Conservation (phyloP, 2,888 invertebrate genomes). For the Macrosoma leucophasiata region DNA sequence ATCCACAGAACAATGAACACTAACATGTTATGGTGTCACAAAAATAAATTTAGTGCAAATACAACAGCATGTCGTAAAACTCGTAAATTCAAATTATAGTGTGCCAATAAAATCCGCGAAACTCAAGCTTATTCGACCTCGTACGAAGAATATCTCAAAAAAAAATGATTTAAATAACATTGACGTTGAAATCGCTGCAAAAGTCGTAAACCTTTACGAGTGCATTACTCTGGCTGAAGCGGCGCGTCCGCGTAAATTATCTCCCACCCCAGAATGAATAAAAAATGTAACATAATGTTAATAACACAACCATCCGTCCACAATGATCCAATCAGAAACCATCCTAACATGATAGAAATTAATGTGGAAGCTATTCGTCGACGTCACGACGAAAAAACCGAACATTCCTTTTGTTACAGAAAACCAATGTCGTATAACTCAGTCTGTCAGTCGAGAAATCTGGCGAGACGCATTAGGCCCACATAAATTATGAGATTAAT, state of each 20-base stretch:
- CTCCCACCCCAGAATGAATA: constrained; percentile 20
- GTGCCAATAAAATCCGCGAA: constrained; percentile 45
- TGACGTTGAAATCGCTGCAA: constrained; percentile 50
- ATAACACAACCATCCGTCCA: constrained; percentile 23
- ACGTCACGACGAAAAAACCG: no score
- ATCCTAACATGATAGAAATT: constrained; percentile 23
- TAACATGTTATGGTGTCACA: constrained; percentile 21
- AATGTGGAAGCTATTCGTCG: no score
- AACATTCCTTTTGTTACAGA: constrained; percentile 43
- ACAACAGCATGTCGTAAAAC: constrained; percentile 43
- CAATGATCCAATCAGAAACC: constrained; percentile 24
- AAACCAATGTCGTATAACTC: constrained; percentile 57
- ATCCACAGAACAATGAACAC: constrained; percentile 11
- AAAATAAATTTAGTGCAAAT: constrained; percentile 33
- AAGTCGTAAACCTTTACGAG: constrained; percentile 70
- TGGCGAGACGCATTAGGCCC: constrained; percentile 58
- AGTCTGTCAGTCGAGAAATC: constrained; percentile 58
- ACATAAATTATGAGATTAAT: constrained; percentile 74
- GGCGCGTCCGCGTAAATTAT: constrained; percentile 52
- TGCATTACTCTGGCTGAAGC: constrained; percentile 63
- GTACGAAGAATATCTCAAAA: constrained; percentile 41
- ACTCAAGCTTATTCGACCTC: constrained; percentile 36
- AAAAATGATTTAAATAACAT: constrained; percentile 62
- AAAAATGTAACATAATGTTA: no score
- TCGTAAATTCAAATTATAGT: constrained; percentile 49